Conservation (phyloP, 2,797 vertebrate species). For the Tolypeutes matacus region DNA sequence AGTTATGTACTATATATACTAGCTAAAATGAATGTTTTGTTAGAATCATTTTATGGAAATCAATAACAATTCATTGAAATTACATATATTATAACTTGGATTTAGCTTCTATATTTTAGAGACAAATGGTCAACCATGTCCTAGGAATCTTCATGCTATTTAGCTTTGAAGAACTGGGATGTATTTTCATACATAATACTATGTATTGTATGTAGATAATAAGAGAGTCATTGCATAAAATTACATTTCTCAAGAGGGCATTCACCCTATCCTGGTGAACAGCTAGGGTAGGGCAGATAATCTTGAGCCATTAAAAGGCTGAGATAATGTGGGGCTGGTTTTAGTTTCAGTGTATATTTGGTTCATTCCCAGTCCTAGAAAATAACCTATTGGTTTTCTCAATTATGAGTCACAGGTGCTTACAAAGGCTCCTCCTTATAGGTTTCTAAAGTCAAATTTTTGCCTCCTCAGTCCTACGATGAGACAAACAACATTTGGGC, state of each 20-base stretch:
- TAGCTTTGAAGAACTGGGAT: background rate
- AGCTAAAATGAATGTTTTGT: background rate
- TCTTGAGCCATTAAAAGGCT: background rate
- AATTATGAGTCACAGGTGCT: background rate
- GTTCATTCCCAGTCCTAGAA: background rate
- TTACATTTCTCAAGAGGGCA: background rate
- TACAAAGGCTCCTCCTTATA: background rate
- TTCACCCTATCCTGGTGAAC: background rate
- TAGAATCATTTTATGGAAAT: background rate
- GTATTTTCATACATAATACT: background rate
- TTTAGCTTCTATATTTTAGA: background rate
- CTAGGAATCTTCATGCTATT: no score
- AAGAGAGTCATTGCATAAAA: background rate
- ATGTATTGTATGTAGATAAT: background rate
- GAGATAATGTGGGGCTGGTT: background rate
- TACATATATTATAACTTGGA: background rate
- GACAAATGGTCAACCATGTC: background rate
- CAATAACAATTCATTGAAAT: background rate
- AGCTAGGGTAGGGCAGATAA: background rate
- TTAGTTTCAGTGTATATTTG: background rate
- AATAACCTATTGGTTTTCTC: background rate
- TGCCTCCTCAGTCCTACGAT: background rate
- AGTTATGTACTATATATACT: background rate
- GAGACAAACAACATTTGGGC: no score
- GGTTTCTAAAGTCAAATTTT: background rate